Conservation (phyloP, 2,797 vertebrate species). For the Hapalemur alaotrensis region DNA sequence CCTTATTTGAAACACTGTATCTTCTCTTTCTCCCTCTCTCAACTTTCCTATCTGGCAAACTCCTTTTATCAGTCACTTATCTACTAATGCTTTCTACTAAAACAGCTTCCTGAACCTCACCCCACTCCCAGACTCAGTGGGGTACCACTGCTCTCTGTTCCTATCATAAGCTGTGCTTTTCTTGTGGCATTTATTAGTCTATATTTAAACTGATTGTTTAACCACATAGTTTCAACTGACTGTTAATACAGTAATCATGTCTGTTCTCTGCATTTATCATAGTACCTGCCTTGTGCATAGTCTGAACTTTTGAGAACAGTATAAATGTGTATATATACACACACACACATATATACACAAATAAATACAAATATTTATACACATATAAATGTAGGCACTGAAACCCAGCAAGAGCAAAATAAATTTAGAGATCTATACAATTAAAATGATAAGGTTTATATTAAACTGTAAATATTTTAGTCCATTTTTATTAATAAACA, state of each 20-base stretch:
- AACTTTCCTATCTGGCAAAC: not conserved
- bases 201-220: not conserved
- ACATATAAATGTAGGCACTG: not conserved
- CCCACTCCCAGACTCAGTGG: not conserved
- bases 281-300: not conserved
- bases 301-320: not conserved
- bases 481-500: not conserved
- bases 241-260: not conserved
- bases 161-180: not conserved
- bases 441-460: not conserved
- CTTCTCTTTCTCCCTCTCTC: not conserved
- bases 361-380: not conserved
- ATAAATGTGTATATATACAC: not conserved
- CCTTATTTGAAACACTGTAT: not conserved
- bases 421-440: not conserved
- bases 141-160: not conserved
- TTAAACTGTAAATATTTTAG: not conserved
- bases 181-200: not conserved
- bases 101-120: not conserved
- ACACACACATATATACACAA: not conserved
- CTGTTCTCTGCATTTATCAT: not conserved
- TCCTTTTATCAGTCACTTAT: not conserved
- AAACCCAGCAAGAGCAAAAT: slow-evolving; percentile 21
- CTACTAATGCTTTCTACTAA: not conserved
- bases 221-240: not conserved